Evolutionary conservation across 1,140 invertebrate genomes (phyloP), one percentile per base, ranked within the genome.

Genomic region (Pseudachorutes palmiensis): DNA sequence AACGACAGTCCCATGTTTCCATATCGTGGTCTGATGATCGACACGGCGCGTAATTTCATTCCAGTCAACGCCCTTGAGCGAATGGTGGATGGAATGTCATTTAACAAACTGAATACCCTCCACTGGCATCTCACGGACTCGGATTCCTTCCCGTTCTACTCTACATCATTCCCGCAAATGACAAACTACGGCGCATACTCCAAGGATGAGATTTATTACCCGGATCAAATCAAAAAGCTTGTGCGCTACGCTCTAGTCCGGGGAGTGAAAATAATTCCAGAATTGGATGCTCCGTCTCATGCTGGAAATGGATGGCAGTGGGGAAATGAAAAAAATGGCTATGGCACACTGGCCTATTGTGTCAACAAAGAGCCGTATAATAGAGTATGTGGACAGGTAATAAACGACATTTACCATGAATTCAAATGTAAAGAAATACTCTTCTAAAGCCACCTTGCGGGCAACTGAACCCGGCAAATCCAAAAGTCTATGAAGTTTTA

Each of bases 11-110:
- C 90, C 0, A 82, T 77, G 0, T 92, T 86, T 77, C 83, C 85
- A 0, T 87, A 91, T 77, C 82, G 90, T 73, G 89, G 89, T 1
- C 76, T 92, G 0, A 76, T 89, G 5, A 75, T 92, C 33, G 74
- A 75, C 57, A 75, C 72, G 2, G 69, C 67, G 1, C 63, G 72
- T 32, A 73, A 75, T 63, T 78, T 73, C 65, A 73, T 77, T 5
- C 67, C 67, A 0, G 64, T 76, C n/a, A 24, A 59, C 22, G 55
- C 51, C 55, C 32, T 78, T 5, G 65, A 72, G 32, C 33, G 71
- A 30, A 74, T 75, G 12, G 65, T 78, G 22, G 76, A 77, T 66
- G 76, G 68, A 26, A 74, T 78, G 76, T 70, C 74, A 1, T 72
- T 74, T 30, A 75, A 74, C 55, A 77, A 77, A 67, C 70, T 78